These are phyloP conservation scores for Ceratoteleas bidentatus DNA, from an alignment of 1,140 invertebrate species.

Conservation along the genomic window DNA sequence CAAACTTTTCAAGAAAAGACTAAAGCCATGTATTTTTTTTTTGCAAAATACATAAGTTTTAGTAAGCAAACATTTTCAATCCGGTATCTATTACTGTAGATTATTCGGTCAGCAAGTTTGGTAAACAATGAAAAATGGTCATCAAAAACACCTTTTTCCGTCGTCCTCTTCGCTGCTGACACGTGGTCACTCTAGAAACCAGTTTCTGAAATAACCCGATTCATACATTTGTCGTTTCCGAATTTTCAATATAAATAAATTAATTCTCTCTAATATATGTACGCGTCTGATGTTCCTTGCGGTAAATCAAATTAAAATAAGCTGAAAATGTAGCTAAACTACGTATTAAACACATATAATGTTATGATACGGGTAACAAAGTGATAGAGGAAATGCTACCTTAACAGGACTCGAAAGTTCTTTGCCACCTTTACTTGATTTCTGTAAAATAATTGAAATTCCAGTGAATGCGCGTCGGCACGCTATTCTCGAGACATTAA, in stretches of 20 bases:
- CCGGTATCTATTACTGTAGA: no score
- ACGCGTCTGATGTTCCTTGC: conserved; percentile 3
- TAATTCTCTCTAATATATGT: conserved; percentile 13
- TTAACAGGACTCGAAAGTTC: conserved; percentile 82
- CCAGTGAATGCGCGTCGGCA: no score
- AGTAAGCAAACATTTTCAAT: no score
- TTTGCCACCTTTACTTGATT: conserved; percentile 85
- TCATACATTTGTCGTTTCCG: conserved; percentile 58
- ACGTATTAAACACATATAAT: conserved; percentile 58
- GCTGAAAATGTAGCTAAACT: conserved; percentile 45
- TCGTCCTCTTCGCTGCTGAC: conserved; percentile 69
- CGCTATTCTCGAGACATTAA: no score
- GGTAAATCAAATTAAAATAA: conserved; percentile 50
- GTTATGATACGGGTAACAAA: conserved; percentile 49
- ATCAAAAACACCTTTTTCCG: conserved; percentile 75
- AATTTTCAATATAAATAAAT: conserved; percentile 7
- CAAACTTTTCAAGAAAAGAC: no score
- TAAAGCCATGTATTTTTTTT: no score
- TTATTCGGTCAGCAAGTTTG: conserved; percentile 9
- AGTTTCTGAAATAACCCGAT: conserved; percentile 79
- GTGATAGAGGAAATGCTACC: conserved; percentile 76
- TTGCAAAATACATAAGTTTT: no score
- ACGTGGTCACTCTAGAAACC: conserved; percentile 72
- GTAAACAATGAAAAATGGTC: conserved; percentile 64
- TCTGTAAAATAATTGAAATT: conserved; percentile 82